These are phyloP conservation scores for Lucinisca nassula DNA, from an alignment of 2,888 invertebrate species.

Conservation along the genomic window DNA sequence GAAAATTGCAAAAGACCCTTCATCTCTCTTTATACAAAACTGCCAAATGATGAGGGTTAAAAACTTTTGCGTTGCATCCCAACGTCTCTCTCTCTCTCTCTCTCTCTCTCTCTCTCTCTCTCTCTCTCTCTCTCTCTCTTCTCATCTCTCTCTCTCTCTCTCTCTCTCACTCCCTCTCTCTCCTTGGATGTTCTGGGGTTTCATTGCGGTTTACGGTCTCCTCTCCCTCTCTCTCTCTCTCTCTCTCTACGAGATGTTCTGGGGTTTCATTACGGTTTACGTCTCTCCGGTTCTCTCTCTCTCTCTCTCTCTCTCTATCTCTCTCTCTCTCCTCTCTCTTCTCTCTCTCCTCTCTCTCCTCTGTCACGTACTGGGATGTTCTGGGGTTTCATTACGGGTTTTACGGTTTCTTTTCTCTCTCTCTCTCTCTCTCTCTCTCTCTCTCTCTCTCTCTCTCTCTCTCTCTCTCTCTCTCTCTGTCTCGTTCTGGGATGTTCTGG, in stretches of 20 bases:
- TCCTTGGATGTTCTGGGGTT: too few species aligned
- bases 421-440: conserved; percentile 23
- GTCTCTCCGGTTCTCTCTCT: conserved; percentile 3
- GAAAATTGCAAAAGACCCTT: too few species aligned
- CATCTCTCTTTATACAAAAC: too few species aligned
- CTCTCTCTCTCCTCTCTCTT: conserved; percentile 14
- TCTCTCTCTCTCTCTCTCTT: background rate
- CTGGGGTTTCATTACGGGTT: too few species aligned
- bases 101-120: background rate
- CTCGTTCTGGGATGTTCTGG: too few species aligned
- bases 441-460: conserved; percentile 23
- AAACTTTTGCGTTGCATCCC: too few species aligned
- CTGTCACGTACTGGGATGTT: too few species aligned
- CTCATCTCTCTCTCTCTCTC: background rate
- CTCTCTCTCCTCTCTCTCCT: too few species aligned
- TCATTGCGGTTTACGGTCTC: too few species aligned
- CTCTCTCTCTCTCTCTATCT: conserved; percentile 21
- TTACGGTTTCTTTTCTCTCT: background rate
- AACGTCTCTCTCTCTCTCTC: background rate
- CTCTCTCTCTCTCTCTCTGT: conserved; percentile 1
- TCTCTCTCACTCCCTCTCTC: background rate
- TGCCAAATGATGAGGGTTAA: too few species aligned
- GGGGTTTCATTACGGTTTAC: too few species aligned
- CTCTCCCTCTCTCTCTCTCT: background rate
- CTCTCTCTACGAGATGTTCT: too few species aligned